phyloP scores from a whole-genome alignment of 2,113 vertebrate genomes.

The Numida meleagris region DNA sequence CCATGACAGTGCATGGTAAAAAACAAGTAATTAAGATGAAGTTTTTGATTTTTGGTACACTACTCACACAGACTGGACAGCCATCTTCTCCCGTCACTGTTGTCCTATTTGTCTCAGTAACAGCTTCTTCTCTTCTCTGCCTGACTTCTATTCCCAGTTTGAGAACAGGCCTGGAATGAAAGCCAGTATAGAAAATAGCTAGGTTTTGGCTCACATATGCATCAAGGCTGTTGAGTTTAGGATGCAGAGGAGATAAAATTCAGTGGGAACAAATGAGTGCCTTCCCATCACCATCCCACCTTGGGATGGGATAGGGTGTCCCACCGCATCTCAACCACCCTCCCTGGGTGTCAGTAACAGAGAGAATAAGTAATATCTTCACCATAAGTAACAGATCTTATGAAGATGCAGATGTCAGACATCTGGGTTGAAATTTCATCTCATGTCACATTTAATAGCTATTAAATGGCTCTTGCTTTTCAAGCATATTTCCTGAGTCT shows the following conservation, averaged over 20 bases:
- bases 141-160: background rate
- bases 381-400: fast-evolving
- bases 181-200: background rate
- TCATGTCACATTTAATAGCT: fast-evolving
- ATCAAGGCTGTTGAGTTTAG: background rate
- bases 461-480: background rate
- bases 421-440: background rate
- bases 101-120: background rate
- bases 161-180: background rate
- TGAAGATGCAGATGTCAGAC: background rate
- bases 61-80: background rate
- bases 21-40: background rate
- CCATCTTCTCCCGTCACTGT: background rate
- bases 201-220: background rate
- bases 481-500: background rate
- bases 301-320: background rate
- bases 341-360: background rate
- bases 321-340: background rate
- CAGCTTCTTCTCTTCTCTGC: background rate
- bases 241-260: background rate
- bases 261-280: background rate
- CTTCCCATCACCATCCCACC: background rate
- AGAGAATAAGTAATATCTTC: background rate
- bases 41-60: background rate
- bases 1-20: background rate